Base-by-base conservation (phyloP, 2,888 invertebrate species). In the Eristalis arbustorum region DNA sequence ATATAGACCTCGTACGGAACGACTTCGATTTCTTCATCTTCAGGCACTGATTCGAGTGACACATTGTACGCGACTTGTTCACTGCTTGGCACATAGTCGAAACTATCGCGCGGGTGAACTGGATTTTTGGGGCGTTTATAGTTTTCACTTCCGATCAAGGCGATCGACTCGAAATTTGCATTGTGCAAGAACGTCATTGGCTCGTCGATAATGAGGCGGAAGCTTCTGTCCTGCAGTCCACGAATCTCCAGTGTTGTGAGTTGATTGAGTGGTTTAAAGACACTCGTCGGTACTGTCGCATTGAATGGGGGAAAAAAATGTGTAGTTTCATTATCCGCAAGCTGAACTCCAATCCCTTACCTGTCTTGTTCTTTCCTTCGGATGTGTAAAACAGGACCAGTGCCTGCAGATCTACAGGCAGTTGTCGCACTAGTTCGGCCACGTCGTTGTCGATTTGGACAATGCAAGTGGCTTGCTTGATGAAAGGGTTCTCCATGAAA, bases 1-100 rank as follows among this genome's bases (percentile, higher is more conserved):
- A 94, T 93, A 89, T 95, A 96, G 64, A 94, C 93, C 76, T 94
- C 94, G 89, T 96, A 96, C 0, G 96, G 95, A 40, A 96, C 90
- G 61, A 96, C 94, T 89, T 95, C 94, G 31, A 94, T 92, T 59
- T 94, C 93, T 75, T 90, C 91, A 83, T 92, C 91, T 82, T 89
- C 88, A 3, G 89, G 80, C 34, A 90, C 88, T 90, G 88, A 76
- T 77, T 89, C 89, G 4, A 90, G 62, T 10, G 89, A 89, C 13
- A 90, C 64, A 31, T 90, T 90, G 37, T 89, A 89, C 4, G 88
- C 89, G 22, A 89, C 85, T 57, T 89, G 88, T 75, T 93, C 92
- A 72, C 91, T 91, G 23, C 91, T 91, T 3, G 93, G 93, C 23
- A 91, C 91, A 77, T 93, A 93, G 56, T 93, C 91, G 69, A 92